phyloP scores from a whole-genome alignment of 2,113 vertebrate genomes.

The Sardina pilchardus region DNA sequence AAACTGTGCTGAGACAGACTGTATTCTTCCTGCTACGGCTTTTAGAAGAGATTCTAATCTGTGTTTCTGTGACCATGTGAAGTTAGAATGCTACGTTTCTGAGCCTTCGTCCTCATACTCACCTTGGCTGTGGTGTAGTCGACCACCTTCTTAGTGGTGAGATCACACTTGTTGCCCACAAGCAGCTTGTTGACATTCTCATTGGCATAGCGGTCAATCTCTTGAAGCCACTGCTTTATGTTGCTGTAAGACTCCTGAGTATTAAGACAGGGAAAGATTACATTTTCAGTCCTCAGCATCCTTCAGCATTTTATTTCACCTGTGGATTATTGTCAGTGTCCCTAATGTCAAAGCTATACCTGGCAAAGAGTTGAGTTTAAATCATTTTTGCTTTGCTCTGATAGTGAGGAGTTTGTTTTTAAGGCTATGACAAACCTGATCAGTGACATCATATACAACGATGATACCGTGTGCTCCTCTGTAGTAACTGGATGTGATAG shows the following conservation, averaged over 20 bases:
- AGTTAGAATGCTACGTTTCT: neutral
- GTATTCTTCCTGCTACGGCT: neutral
- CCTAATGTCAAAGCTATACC: neutral
- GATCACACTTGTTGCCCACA: conserved; percentile 85
- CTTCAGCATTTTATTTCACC: neutral
- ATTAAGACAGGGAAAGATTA: neutral
- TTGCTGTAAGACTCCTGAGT: conserved; percentile 82
- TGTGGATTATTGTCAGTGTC: neutral
- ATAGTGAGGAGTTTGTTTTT: neutral
- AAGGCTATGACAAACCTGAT: conserved; percentile 70
- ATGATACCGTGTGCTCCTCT: conserved; percentile 86
- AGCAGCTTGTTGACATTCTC: conserved; percentile 85
- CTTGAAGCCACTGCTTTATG: conserved; percentile 85
- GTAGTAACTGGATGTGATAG: conserved; percentile 87
- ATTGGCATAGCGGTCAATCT: conserved; percentile 84
- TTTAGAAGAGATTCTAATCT: neutral
- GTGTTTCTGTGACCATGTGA: neutral
- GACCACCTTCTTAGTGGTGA: conserved; percentile 86
- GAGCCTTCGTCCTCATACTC: conserved; percentile 22
- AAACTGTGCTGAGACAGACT: neutral
- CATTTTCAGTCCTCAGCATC: too few relatives aligned
- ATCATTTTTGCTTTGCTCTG: too few relatives aligned
- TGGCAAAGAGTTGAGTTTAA: neutral
- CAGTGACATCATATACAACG: conserved; percentile 83
- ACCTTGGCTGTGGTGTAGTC: conserved; percentile 86